Base-by-base conservation (phyloP, 2,113 vertebrate genomes). In the Dipodomys spectabilis region DNA sequence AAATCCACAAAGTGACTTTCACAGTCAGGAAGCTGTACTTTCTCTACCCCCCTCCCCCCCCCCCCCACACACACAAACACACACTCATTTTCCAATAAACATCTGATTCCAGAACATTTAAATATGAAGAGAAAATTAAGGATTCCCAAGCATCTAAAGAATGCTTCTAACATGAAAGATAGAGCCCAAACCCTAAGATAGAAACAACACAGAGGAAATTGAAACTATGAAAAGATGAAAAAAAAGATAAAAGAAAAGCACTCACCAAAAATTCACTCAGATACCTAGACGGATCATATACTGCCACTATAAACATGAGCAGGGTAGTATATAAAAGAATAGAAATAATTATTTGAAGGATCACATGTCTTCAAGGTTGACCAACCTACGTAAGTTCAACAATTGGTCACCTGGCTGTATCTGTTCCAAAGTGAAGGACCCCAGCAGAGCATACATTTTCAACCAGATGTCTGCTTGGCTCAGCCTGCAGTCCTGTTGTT, bases 91-190 rank as follows among this genome's bases (percentile, higher is more conserved):
- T 67, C 10, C 62, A 60, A 27, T 65, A 32, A 86, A 44, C 3
- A 65, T 85, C 94, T 74, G 39, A 79, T 64, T 80, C 57, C 39
- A 88, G 44, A 84, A 4, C 19, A 73, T 77, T 62, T 78, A 82
- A 88, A 23, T 49, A 27, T 39, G 67, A 90, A 72, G 45, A 90
- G 57, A 69, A 89, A 79, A 90, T 83, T 84, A 78, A 73, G 20
- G n/a, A 60, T 53, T 88, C 16, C 10, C 1, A 44, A 23, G 49
- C 23, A 79, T 68, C 35, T 90, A 65, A 95, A 82, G 57, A 80
- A 73, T 92, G 23, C 44, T 15, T 83, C 77, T 69, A 68, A 39
- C n/a, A 20, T 68, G 82, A 74, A 75, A 83, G 9, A 28, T 65
- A 53, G 28, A 93, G 53, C 53, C 44, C 27, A 78, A 69, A 65